A percentile compares a stretch with the other conserved stretches of the same genome.
Evolutionary conservation across 2,113 vertebrate genomes (phyloP).

Genomic region (Oenanthe melanoleuca): DNA sequence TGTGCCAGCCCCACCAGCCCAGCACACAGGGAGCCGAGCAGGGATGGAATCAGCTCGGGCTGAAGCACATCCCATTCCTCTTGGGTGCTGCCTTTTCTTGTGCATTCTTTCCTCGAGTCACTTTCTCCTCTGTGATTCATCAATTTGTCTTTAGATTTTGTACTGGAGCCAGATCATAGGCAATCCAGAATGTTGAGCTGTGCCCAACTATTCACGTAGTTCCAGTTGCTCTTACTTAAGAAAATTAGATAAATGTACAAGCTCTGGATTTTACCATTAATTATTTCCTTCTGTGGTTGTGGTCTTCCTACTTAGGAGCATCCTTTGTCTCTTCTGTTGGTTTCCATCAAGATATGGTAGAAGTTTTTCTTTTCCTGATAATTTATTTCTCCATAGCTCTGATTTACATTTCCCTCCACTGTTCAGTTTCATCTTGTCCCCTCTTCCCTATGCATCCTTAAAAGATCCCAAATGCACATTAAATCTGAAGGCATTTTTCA

Average conservation of each 20-base stretch:
- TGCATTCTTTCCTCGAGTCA: not conserved
- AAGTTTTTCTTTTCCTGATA: not conserved
- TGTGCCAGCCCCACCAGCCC: not conserved
- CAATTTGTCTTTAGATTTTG: conserved; percentile 45
- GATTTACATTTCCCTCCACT: not conserved
- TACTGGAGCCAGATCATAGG: conserved; percentile 12
- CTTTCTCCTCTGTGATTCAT: conserved; percentile 36
- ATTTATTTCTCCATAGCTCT: not conserved
- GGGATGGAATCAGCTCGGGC: not conserved
- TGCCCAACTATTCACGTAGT: not conserved
- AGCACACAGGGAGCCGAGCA: not conserved
- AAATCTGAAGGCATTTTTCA: not conserved
- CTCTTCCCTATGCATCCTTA: not conserved
- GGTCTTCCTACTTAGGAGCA: not conserved
- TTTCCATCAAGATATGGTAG: not conserved
- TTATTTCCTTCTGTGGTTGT: not conserved
- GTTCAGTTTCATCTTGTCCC: not conserved
- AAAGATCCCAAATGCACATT: not conserved
- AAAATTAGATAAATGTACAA: not conserved
- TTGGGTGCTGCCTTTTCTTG: not conserved
- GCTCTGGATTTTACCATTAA: not conserved
- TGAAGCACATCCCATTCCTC: not conserved
- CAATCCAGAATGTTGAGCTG: conserved; percentile 6
- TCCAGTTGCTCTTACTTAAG: not conserved
- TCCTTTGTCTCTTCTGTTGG: not conserved